Evolutionary conservation across 2,113 vertebrate genomes (phyloP).

Genomic region (Turdus rufiventris): DNA sequence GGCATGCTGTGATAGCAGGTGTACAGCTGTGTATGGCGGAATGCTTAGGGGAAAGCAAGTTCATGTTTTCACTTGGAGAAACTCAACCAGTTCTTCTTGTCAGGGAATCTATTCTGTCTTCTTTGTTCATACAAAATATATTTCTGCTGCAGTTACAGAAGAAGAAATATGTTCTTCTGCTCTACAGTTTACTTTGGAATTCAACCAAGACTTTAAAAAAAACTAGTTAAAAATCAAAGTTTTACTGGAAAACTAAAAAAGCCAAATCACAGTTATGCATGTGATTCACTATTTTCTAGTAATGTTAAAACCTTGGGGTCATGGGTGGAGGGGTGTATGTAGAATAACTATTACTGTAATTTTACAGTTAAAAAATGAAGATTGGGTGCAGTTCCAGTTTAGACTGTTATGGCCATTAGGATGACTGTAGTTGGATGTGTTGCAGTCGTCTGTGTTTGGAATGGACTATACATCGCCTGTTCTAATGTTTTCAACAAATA

Average conservation of each 20-base stretch:
- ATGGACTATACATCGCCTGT: not conserved
- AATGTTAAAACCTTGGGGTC: not conserved
- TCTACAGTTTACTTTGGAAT: not conserved
- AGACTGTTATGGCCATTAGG: not conserved
- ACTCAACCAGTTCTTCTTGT: not conserved
- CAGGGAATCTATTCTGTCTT: not conserved
- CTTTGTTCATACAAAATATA: not conserved
- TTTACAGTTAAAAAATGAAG: not conserved
- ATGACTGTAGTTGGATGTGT: not conserved
- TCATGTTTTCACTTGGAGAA: not conserved
- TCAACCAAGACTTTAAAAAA: not conserved
- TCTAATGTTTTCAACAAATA: not conserved
- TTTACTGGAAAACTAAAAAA: not conserved
- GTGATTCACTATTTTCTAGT: not conserved
- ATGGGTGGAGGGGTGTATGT: accelerated
- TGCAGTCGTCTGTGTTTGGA: not conserved
- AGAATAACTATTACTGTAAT: not conserved
- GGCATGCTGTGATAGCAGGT: not conserved
- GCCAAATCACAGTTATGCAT: not conserved
- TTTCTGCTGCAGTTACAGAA: not conserved
- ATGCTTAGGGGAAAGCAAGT: not conserved
- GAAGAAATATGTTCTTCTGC: not conserved
- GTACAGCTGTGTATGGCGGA: not conserved
- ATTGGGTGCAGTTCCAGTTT: not conserved
- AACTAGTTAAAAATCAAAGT: not conserved